Evolutionary conservation across 2,113 vertebrate species (phyloP), one percentile per base, ranked within the genome.

Genomic region (Saccopteryx bilineata): DNA sequence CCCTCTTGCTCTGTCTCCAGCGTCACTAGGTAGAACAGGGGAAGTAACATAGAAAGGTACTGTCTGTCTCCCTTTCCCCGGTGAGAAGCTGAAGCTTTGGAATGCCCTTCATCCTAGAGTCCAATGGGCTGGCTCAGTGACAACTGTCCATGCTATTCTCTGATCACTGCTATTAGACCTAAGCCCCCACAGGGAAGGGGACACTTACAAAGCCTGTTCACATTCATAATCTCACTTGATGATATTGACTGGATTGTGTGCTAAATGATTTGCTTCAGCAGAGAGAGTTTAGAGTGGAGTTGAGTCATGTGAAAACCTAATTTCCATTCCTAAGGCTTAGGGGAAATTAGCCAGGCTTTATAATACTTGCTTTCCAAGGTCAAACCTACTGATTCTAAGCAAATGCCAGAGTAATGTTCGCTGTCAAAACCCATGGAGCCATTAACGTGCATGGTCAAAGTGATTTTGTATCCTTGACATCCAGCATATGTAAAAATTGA

Each of bases 271-370:
- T 91, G 92, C 80, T 56, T 97, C 79, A 91, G 95, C 75, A 94
- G 69, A 82, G 85, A 82, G 52, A 72, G 84, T 15, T 82, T 79
- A 52, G 91, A 96, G 86, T 91, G 95, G 52, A 74, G 85, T 75
- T 75, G 93, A 95, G 94, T 96, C 95, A 75, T 89, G 83, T 83
- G 95, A 94, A 97, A 97, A 89, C 60, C 94, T 96, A 83, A 95
- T 95, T 97, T 96, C 69, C 74, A 96, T 82, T 68, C 79, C 23
- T 69, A 23, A 68, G 85, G 78, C 89, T 96, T 94, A 56, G 65
- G 93, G 80, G 72, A 97, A 98, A 97, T 97, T 76, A 95, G 93
- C 78, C 68, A 31, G 52, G 95, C 88, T 95, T 92, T 88, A 79
- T 54, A 96, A 69, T 79, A 33, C 72, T 97, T 79, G 92, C 52